These are phyloP conservation scores for Hoplodrina ambigua DNA, from an alignment of 2,888 invertebrate genomes.

Conservation along the genomic window DNA sequence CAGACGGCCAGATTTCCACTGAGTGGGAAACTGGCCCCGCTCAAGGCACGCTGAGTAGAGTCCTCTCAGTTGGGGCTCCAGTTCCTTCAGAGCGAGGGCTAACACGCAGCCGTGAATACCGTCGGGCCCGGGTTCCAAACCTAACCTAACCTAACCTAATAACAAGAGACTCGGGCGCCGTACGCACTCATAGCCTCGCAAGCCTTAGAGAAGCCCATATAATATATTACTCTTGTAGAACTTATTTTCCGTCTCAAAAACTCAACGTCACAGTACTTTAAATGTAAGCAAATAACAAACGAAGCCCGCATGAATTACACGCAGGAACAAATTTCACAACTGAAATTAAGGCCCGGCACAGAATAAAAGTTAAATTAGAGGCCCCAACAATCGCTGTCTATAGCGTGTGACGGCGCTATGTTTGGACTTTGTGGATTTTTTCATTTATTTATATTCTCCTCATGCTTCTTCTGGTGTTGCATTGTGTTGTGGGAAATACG, in stretches of 20 bases:
- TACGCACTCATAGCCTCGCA: background rate
- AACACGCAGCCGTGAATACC: too few relatives aligned
- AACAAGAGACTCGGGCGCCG: too few relatives aligned
- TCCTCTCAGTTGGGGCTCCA: too few relatives aligned
- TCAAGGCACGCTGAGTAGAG: too few relatives aligned
- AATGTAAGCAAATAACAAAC: conserved; percentile 63
- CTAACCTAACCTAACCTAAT: too few relatives aligned
- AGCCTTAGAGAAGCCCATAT: background rate
- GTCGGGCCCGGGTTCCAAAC: background rate
- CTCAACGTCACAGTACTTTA: conserved; percentile 32
- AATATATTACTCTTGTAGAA: conserved; percentile 6
- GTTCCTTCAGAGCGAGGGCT: too few relatives aligned
- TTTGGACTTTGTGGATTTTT: conserved; percentile 8
- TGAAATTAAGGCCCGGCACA: conserved; percentile 65
- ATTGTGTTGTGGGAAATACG: conserved; percentile 4
- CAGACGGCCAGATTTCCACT: too few relatives aligned
- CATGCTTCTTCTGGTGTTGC: conserved; percentile 9
- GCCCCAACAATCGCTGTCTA: conserved; percentile 59
- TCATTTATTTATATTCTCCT: conserved; percentile 19
- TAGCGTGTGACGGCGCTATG: conserved; percentile 45
- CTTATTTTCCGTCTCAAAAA: conserved; percentile 35
- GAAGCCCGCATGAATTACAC: conserved; percentile 69
- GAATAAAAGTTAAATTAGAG: conserved; percentile 76
- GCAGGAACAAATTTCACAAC: conserved; percentile 70
- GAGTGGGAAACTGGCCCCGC: too few relatives aligned